Evolutionary conservation across 1,140 invertebrate species (phyloP).

Genomic region (Spodoptera litura): DNA sequence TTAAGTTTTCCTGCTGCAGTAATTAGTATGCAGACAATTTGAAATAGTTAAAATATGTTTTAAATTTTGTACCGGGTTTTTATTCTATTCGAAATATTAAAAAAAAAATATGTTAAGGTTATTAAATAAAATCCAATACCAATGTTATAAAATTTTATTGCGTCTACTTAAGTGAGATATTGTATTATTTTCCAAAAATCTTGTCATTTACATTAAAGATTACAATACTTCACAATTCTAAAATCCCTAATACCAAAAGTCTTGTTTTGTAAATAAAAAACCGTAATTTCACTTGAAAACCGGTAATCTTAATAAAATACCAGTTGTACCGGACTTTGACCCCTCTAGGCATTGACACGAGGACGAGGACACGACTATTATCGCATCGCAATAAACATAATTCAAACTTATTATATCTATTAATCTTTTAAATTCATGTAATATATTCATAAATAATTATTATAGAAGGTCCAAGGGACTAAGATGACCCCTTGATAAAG

Average conservation of each 20-base stretch:
- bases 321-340: slow-evolving; percentile 29
- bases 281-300: slow-evolving; percentile 21
- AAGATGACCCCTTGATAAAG: slow-evolving; percentile 7
- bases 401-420: neutral
- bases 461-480: slow-evolving; percentile 3
- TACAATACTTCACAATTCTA: too few relatives aligned
- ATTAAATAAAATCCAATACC: too few relatives aligned
- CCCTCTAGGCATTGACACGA: slow-evolving; percentile 14
- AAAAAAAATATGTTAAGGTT: too few relatives aligned
- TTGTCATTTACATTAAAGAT: too few relatives aligned
- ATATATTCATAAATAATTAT: neutral
- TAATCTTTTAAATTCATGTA: slow-evolving; percentile 14
- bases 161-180: too few relatives aligned
- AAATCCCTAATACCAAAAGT: too few relatives aligned
- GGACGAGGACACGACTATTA: slow-evolving; percentile 17
- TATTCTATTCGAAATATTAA: neutral
- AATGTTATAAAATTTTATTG: too few relatives aligned
- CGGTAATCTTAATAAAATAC: slow-evolving; percentile 21
- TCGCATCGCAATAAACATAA: slow-evolving; percentile 12
- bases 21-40: neutral
- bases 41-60: too few relatives aligned
- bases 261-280: neutral
- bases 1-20: neutral
- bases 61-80: neutral
- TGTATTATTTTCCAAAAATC: too few relatives aligned